Evolutionary conservation across 2,797 vertebrate species (phyloP).

Genomic region (Cyprinodon diabolis): DNA sequence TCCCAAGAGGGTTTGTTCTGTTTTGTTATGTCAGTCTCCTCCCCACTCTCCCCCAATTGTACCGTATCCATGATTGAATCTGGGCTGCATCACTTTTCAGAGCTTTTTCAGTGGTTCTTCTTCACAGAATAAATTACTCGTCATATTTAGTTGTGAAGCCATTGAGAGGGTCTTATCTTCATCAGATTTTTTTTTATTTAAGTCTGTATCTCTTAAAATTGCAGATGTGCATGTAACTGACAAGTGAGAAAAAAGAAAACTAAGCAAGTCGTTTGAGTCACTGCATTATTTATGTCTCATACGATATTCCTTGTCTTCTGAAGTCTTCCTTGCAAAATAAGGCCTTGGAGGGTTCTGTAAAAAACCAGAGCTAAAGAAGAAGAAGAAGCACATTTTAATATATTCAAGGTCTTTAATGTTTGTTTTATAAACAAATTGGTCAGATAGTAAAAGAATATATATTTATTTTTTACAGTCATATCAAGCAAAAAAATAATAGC

Average conservation of each 20-base stretch:
- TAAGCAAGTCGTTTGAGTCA: constrained; percentile 38
- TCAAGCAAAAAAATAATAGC: background rate
- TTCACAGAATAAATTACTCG: background rate
- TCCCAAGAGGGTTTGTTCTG: constrained; percentile 33
- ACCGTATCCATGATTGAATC: constrained; percentile 36
- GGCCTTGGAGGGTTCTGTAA: constrained; percentile 25
- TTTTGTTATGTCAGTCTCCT: constrained; percentile 24
- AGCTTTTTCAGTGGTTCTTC: background rate
- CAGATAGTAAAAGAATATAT: background rate
- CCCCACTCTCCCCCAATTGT: constrained; percentile 23
- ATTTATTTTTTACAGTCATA: background rate
- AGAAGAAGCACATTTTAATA: constrained; percentile 19
- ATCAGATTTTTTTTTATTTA: constrained; percentile 13
- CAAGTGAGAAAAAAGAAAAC: constrained; percentile 30
- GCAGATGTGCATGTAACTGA: background rate
- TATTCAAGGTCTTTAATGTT: constrained; percentile 25
- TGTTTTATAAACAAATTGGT: background rate
- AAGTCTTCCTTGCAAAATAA: constrained; percentile 42
- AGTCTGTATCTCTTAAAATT: background rate
- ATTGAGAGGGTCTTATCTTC: constrained; percentile 5
- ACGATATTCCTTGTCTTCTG: constrained; percentile 38
- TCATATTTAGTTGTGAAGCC: background rate
- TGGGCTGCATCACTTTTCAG: constrained; percentile 33
- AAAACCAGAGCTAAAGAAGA: constrained; percentile 51
- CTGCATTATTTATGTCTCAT: constrained; percentile 65